phyloP scores from a whole-genome alignment of 1,140 invertebrate genomes.

The Bombus fervidus region DNA sequence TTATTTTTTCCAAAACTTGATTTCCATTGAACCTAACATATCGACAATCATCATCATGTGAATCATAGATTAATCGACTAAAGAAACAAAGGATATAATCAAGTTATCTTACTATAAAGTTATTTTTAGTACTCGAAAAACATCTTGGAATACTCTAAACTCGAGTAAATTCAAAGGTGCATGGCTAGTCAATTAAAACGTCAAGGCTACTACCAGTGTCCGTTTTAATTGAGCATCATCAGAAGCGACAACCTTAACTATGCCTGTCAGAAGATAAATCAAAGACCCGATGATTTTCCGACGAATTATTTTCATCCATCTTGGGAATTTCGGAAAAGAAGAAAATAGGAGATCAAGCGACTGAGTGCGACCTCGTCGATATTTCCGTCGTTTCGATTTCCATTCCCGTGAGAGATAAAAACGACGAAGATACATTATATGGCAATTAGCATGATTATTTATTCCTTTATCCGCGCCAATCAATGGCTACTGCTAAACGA shows the following conservation, averaged over 20 bases:
- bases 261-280: constrained; percentile 17
- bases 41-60: too few species aligned
- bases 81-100: not conserved
- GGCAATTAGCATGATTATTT: not conserved
- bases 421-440: not conserved
- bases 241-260: constrained; percentile 25
- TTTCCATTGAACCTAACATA: too few species aligned
- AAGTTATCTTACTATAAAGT: not conserved
- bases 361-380: not conserved
- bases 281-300: not conserved
- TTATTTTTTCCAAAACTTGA: too few species aligned
- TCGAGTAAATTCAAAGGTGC: not conserved
- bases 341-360: not conserved
- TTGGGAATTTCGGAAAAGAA: not conserved
- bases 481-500: not conserved
- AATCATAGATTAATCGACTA: not conserved
- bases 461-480: not conserved
- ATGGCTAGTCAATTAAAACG: constrained; percentile 46
- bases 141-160: not conserved
- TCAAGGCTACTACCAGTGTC: not conserved
- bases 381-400: not conserved
- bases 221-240: constrained; percentile 31
- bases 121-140: too few species aligned
- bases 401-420: not conserved
- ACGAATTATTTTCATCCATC: constrained; percentile 2